Conservation (phyloP, 2,113 vertebrate species). For the Malaclemys terrapin region DNA sequence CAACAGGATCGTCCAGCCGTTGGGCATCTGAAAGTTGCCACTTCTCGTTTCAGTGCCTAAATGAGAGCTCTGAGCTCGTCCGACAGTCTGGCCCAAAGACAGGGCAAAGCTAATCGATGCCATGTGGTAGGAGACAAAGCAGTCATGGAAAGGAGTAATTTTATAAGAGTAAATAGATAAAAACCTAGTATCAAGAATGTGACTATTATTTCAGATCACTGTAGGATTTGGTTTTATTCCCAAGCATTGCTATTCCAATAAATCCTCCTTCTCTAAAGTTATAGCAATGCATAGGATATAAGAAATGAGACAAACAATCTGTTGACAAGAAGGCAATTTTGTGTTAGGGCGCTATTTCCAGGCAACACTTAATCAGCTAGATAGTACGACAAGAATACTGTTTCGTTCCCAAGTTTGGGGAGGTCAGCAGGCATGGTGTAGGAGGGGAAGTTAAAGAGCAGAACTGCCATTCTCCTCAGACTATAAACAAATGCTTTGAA, state of each 20-base stretch:
- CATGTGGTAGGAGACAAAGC: neutral
- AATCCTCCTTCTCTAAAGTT: constrained; percentile 58
- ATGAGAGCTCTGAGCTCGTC: neutral
- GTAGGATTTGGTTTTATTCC: constrained; percentile 53
- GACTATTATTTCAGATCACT: constrained; percentile 56
- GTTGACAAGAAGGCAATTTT: constrained; percentile 66
- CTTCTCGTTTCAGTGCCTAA: neutral
- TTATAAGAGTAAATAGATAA: neutral
- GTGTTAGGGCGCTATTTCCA: constrained; percentile 59
- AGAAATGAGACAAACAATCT: constrained; percentile 68
- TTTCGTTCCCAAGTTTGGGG: constrained; percentile 30
- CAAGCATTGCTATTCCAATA: constrained; percentile 66
- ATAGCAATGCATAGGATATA: constrained; percentile 53
- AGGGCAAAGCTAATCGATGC: neutral
- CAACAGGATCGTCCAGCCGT: neutral
- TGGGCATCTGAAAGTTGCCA: neutral
- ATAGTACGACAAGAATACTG: constrained; percentile 49
- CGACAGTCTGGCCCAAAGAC: neutral
- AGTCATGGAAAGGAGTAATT: neutral
- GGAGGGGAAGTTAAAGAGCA: neutral
- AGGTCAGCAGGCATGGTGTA: neutral
- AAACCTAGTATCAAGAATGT: neutral
- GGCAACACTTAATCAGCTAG: constrained; percentile 63
- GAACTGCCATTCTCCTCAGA: neutral
- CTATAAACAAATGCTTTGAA: neutral